Percentiles rank a stretch among this genome's conserved stretches.
Evolutionary conservation across 2,888 invertebrate species (phyloP).

Genomic region (Parapristionchus giblindavisi): DNA sequence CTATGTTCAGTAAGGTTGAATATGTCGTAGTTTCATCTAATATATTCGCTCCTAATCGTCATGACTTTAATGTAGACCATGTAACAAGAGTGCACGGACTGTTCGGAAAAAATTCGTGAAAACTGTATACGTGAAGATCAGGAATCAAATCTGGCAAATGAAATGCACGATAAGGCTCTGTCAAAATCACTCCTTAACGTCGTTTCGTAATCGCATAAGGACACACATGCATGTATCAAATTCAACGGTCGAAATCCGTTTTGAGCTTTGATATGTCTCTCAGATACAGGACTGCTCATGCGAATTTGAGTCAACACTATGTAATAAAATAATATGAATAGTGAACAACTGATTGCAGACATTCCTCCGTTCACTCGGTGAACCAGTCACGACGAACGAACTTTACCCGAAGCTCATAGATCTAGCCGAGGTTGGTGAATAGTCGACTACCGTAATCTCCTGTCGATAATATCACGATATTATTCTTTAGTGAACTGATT

Average conservation of each 20-base stretch:
- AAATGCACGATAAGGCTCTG: too few species aligned
- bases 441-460: neutral
- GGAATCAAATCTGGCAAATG: too few species aligned
- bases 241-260: neutral
- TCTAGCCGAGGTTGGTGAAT: slow-evolving; percentile 49
- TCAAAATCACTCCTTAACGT: too few species aligned
- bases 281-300: neutral
- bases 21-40: too few species aligned
- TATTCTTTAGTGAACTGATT: slow-evolving; percentile 17
- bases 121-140: too few species aligned
- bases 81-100: too few species aligned
- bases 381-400: slow-evolving; percentile 67
- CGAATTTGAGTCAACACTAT: neutral
- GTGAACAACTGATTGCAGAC: slow-evolving; percentile 40
- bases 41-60: neutral
- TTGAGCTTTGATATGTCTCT: neutral
- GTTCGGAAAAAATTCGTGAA: too few species aligned
- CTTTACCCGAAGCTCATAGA: slow-evolving; percentile 59
- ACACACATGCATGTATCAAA: too few species aligned
- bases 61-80: too few species aligned
- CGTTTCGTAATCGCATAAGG: too few species aligned
- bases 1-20: too few species aligned
- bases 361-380: slow-evolving; percentile 69
- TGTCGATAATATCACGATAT: neutral
- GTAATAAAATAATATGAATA: neutral